phyloP scores from a whole-genome alignment of 1,140 invertebrate species.

The Eriosoma lanigerum region DNA sequence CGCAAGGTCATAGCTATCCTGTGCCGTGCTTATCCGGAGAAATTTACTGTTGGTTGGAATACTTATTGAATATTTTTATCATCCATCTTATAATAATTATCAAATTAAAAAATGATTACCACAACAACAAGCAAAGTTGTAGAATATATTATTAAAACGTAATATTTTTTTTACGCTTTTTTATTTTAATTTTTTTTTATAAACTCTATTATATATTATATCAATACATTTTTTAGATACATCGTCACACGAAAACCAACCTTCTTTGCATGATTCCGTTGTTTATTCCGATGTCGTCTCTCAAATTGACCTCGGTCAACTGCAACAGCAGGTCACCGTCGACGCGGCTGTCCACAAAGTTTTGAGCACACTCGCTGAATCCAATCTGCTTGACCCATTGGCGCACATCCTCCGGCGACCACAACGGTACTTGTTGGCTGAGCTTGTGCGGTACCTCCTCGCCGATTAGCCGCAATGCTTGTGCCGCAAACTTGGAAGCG shows the following conservation, averaged over 20 bases:
- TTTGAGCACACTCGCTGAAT: constrained; percentile 78
- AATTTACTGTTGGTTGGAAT: too few species aligned
- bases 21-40: too few species aligned
- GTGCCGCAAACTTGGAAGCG: constrained; percentile 94
- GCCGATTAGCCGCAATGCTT: constrained; percentile 91
- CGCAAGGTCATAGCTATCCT: too few species aligned
- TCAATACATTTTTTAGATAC: too few species aligned
- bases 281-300: constrained; percentile 86
- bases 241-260: constrained; percentile 57
- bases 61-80: too few species aligned
- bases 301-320: constrained; percentile 87
- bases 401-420: constrained; percentile 93
- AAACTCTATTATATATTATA: too few species aligned
- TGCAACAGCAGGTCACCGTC: constrained; percentile 97
- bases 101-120: too few species aligned
- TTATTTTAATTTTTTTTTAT: too few species aligned
- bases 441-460: constrained; percentile 96
- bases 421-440: constrained; percentile 95
- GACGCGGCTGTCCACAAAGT: constrained; percentile 88
- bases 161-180: too few species aligned
- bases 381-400: constrained; percentile 98
- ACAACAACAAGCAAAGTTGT: too few species aligned
- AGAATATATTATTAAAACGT: too few species aligned
- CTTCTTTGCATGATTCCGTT: constrained; percentile 92
- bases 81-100: too few species aligned